phyloP scores from a whole-genome alignment of 2,113 vertebrate species.

The Cochlearius cochlearius region DNA sequence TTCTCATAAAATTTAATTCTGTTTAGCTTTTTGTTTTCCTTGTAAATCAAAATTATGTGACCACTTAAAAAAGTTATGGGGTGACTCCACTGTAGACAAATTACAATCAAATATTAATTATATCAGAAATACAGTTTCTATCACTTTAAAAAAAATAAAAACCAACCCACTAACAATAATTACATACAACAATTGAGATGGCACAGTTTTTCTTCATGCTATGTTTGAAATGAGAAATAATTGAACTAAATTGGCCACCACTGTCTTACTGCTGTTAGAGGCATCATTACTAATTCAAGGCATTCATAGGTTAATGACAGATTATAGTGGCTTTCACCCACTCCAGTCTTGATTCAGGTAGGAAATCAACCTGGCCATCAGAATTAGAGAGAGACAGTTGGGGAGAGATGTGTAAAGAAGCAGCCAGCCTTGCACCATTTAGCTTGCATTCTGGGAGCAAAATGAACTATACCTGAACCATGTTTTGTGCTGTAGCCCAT shows the following conservation, averaged over 20 bases:
- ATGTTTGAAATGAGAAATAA: neutral
- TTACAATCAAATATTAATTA: neutral
- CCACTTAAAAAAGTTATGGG: neutral
- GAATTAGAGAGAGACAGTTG: neutral
- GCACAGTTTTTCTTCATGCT: neutral
- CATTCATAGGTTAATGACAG: neutral
- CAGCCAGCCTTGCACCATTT: neutral
- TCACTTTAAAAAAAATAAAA: neutral
- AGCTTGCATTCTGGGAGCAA: neutral
- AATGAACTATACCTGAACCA: neutral
- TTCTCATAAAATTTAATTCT: neutral
- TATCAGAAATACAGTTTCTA: neutral
- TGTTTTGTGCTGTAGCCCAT: neutral
- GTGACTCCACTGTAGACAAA: neutral
- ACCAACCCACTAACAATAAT: neutral
- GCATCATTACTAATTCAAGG: neutral
- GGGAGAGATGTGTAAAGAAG: neutral
- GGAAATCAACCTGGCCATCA: neutral
- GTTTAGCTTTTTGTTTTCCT: neutral
- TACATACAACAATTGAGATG: neutral
- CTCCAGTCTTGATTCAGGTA: neutral
- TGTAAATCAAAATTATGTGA: neutral
- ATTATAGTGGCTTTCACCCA: neutral
- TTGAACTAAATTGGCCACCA: neutral
- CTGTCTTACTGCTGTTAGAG: neutral